Conservation (phyloP, 2,888 invertebrate species). For the Drosophila anomelani region DNA sequence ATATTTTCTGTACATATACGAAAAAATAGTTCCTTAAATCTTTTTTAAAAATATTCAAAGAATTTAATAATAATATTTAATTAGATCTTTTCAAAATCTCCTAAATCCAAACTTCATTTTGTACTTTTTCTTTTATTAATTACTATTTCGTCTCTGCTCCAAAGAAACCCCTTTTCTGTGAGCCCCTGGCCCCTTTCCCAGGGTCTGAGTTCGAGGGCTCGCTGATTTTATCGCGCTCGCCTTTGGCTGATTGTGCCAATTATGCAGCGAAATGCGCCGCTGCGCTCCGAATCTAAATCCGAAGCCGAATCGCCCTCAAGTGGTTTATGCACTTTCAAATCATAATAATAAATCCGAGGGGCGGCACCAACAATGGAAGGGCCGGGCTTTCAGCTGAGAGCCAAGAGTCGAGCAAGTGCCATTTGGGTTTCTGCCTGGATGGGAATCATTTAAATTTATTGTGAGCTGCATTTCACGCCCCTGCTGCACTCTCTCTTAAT, state of each 20-base stretch:
- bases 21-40: too few relatives aligned
- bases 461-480: constrained; percentile 73
- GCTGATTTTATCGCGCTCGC: constrained; percentile 71
- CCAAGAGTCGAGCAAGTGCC: constrained; percentile 58
- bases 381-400: constrained; percentile 1
- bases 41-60: too few relatives aligned
- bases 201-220: constrained; percentile 11
- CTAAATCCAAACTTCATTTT: not conserved
- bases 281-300: constrained; percentile 19
- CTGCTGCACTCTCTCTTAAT: constrained; percentile 67
- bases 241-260: constrained; percentile 79
- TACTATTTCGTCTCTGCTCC: too few relatives aligned
- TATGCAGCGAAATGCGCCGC: constrained; percentile 72
- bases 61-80: too few relatives aligned
- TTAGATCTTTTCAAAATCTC: too few relatives aligned
- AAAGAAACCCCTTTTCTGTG: not conserved
- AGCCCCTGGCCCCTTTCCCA: constrained; percentile 9
- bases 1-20: too few relatives aligned
- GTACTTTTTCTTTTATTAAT: not conserved
- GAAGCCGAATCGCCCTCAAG: constrained; percentile 71
- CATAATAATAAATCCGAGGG: constrained; percentile 76
- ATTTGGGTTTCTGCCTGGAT: constrained; percentile 71
- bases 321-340: constrained; percentile 80
- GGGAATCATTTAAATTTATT: constrained; percentile 76
- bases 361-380: constrained; percentile 44